These are phyloP conservation scores for Catalaphyllia jardinei DNA, from an alignment of 64 coral and sea anemone species.

Conservation along the genomic window DNA sequence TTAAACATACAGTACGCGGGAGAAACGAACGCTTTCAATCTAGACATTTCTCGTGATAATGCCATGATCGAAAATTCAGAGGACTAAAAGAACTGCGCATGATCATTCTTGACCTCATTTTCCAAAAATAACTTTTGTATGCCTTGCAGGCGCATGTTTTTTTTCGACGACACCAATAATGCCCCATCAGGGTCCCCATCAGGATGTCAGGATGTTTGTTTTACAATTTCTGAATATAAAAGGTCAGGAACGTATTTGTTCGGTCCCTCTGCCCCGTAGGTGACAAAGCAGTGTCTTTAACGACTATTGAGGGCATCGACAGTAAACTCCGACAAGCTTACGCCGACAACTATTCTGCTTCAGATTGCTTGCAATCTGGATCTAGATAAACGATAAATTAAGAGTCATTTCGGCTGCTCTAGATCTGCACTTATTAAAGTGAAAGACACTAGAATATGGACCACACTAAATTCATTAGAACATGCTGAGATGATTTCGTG, in stretches of 20 bases:
- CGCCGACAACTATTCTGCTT: neutral
- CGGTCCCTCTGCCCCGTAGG: neutral
- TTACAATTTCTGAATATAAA: neutral
- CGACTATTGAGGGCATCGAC: neutral
- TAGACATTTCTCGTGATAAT: neutral
- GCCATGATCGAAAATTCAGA: neutral
- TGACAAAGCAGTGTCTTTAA: neutral
- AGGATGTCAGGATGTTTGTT: neutral
- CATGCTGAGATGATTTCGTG: neutral
- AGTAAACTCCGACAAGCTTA: neutral
- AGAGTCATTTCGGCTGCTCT: neutral
- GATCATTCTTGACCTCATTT: neutral
- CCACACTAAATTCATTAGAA: neutral
- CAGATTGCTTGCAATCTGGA: neutral
- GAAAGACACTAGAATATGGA: neutral
- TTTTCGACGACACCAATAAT: too few relatives aligned
- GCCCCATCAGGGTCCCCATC: too few relatives aligned
- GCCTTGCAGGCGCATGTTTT: neutral
- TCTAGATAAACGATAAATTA: neutral
- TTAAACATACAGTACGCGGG: neutral
- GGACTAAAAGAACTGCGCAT: neutral
- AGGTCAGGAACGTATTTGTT: neutral
- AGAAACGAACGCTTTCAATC: neutral
- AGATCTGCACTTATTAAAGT: neutral
- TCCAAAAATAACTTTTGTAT: neutral